phyloP scores from a whole-genome alignment of 2,797 vertebrate genomes.

The Anguilla megastoma region DNA sequence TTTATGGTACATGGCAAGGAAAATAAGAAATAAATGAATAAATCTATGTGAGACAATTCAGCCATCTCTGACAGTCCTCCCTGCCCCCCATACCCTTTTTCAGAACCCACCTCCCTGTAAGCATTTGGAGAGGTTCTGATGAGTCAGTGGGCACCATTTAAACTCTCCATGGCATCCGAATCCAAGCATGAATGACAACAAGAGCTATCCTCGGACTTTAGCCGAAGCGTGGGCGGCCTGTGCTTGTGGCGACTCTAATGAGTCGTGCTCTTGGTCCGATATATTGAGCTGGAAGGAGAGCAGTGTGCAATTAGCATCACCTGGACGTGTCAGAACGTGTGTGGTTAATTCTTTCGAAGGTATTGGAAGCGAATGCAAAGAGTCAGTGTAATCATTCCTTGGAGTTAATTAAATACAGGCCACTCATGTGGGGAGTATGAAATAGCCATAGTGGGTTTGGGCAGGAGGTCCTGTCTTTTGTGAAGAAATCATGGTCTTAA shows the following conservation, averaged over 20 bases:
- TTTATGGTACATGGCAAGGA: constrained; percentile 7
- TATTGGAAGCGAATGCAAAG: neutral
- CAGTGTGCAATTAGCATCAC: neutral
- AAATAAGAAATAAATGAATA: constrained; percentile 11
- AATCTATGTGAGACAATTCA: neutral
- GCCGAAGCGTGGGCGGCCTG: neutral
- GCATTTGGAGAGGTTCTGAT: neutral
- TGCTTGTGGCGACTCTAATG: neutral
- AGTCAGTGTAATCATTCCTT: constrained; percentile 1
- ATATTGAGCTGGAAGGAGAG: neutral
- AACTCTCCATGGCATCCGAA: neutral
- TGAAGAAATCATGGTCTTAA: neutral
- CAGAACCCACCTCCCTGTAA: neutral
- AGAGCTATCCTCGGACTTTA: neutral
- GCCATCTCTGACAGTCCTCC: neutral
- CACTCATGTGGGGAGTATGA: too few species aligned
- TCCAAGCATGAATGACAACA: constrained; percentile 9
- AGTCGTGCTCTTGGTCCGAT: neutral
- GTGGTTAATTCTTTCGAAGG: neutral
- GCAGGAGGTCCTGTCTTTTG: neutral
- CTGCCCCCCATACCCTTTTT: neutral
- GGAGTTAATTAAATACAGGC: constrained; percentile 18
- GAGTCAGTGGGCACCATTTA: neutral
- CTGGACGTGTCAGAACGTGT: neutral
- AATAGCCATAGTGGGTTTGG: neutral